These are phyloP conservation scores for Heliocidaris tuberculata DNA, from an alignment of 35 echinoderm and acorn worm genomes.

Conservation along the genomic window DNA sequence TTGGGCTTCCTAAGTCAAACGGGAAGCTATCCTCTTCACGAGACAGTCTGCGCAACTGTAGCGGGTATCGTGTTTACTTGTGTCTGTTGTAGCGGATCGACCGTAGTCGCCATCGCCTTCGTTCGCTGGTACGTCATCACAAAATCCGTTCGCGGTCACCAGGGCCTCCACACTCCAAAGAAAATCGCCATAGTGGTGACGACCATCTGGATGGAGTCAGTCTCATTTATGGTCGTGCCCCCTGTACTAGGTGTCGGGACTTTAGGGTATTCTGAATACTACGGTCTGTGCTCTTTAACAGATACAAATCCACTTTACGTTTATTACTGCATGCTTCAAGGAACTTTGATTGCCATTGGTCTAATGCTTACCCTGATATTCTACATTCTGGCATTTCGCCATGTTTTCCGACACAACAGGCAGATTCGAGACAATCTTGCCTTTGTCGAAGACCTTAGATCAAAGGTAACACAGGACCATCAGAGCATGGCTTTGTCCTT, in stretches of 20 bases:
- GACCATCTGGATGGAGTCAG: constrained; percentile 53
- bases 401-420: neutral
- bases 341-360: neutral
- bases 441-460: neutral
- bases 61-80: constrained; percentile 30
- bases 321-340: constrained; percentile 18
- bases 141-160: constrained; percentile 21
- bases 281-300: constrained; percentile 25
- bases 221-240: constrained; percentile 23
- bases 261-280: constrained; percentile 47
- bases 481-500: neutral
- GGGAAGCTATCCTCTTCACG: constrained; percentile 30
- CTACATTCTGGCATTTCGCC: neutral
- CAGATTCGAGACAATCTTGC: neutral
- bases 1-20: constrained; percentile 49
- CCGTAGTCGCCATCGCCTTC: constrained; percentile 55
- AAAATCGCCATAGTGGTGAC: constrained; percentile 39
- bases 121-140: constrained; percentile 68
- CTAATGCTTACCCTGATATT: neutral
- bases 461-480: neutral
- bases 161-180: constrained; percentile 4
- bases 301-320: neutral
- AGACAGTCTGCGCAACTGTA: constrained; percentile 16
- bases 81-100: constrained; percentile 44
- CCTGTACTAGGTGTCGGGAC: constrained; percentile 6